Base-by-base conservation (phyloP, 1,140 invertebrate species). In the Cotesia vestalis region DNA sequence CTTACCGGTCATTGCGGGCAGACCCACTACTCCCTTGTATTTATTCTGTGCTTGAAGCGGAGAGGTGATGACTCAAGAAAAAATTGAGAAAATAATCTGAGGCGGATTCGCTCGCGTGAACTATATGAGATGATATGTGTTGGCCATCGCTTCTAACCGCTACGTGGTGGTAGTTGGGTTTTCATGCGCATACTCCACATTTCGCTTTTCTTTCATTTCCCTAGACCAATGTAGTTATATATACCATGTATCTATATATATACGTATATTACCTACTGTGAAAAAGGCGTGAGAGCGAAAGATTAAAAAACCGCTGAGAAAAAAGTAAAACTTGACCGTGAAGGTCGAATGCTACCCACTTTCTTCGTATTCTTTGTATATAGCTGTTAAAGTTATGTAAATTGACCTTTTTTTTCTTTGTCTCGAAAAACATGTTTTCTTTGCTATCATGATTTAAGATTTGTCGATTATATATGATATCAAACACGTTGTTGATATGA, bases 31-130 rank as follows among this genome's bases (percentile, higher is more conserved):
- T 52, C 64, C 11, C 12, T 71, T 66, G 52, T 62, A 66, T 71
- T 71, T 66, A 51, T 52, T 38, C 55, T 20, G 3, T 84, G 83
- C 84, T 85, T 85, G 84, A 80, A 78, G 80, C 75, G 77, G 75
- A 52, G 64, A 60, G 83, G 81, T 79, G 40, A 78, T 80, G 57
- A 76, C 80, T 81, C 83, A 86, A 86, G 84, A 85, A 86, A 86
- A 83, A 86, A 84, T 79, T 81, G 83, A 85, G 84, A 85, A 85
- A 86, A 81, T 85, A 85, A 82, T 83, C 84, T 86, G 80, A 85
- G 83, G 84, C 80, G 82, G 81, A 78, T 78, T 73, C 51, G 51
- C 17, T 8, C 35, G 73, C 62, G 34, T 46, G 73, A 52, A 63
- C 9, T 34, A 51, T 46, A 53, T 60, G 57, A 46, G 51, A 61